These are phyloP conservation scores for Rhizomys pruinosus DNA, from an alignment of 2,113 vertebrate species.

Conservation along the genomic window DNA sequence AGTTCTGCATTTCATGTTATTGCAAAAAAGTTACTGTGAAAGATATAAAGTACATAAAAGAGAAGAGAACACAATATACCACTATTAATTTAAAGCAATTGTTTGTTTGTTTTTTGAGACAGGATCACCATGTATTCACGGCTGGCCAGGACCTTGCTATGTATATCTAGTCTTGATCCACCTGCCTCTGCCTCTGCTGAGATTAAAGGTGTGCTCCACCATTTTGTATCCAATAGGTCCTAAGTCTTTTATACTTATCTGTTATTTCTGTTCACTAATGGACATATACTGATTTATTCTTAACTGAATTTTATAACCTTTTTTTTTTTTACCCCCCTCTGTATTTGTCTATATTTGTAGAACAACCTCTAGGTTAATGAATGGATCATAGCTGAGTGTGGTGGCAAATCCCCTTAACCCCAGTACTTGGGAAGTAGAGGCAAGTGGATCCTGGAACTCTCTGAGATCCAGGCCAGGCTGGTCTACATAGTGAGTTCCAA, in stretches of 20 bases:
- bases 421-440: not conserved
- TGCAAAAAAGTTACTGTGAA: not conserved
- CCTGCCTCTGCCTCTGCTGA: too few relatives aligned
- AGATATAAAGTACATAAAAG: not conserved
- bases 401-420: not conserved
- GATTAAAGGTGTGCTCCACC: too few relatives aligned
- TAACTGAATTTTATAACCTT: slow-evolving; percentile 20
- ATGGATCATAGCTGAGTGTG: not conserved
- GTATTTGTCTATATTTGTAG: too few relatives aligned
- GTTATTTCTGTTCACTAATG: not conserved
- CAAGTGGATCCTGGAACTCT: too few relatives aligned
- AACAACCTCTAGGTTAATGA: not conserved
- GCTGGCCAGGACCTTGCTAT: too few relatives aligned
- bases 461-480: too few relatives aligned
- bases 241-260: slow-evolving; percentile 16
- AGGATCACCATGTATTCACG: too few relatives aligned
- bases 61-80: slow-evolving; percentile 20
- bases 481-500: too few relatives aligned
- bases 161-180: too few relatives aligned
- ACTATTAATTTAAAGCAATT: too few relatives aligned
- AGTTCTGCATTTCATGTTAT: not conserved
- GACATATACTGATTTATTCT: not conserved
- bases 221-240: not conserved
- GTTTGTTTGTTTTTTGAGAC: too few relatives aligned
- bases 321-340: not conserved